Evolutionary conservation across 2,113 vertebrate species (phyloP).

Genomic region (Probosciger aterrimus): DNA sequence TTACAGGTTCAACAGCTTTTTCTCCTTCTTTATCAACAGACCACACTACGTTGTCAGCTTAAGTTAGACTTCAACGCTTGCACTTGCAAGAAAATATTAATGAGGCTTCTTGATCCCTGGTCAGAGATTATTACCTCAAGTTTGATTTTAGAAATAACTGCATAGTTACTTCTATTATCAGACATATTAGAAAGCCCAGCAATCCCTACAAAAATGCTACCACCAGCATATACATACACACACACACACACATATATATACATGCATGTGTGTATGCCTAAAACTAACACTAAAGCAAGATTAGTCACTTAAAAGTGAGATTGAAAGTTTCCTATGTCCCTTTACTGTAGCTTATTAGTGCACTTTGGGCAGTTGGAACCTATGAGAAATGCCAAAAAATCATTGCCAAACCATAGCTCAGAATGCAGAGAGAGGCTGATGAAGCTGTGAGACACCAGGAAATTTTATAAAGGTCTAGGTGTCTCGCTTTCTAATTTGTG

Average conservation of each 20-base stretch:
- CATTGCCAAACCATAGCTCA: background rate
- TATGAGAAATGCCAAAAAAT: background rate
- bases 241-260: background rate
- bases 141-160: background rate
- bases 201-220: background rate
- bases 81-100: background rate
- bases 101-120: background rate
- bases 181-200: background rate
- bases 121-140: background rate
- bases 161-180: background rate
- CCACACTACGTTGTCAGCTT: background rate
- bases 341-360: background rate
- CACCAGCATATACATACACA: background rate
- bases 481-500: background rate
- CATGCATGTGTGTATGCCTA: background rate
- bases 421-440: background rate
- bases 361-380: background rate
- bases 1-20: background rate
- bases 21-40: background rate
- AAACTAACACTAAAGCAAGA: background rate
- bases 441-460: background rate
- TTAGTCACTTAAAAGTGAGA: background rate
- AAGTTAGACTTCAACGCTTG: background rate
- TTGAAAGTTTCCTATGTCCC: background rate
- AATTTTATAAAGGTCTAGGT: background rate